Base-by-base conservation (phyloP, 2,888 invertebrate species). In the Volucella bombylans region DNA sequence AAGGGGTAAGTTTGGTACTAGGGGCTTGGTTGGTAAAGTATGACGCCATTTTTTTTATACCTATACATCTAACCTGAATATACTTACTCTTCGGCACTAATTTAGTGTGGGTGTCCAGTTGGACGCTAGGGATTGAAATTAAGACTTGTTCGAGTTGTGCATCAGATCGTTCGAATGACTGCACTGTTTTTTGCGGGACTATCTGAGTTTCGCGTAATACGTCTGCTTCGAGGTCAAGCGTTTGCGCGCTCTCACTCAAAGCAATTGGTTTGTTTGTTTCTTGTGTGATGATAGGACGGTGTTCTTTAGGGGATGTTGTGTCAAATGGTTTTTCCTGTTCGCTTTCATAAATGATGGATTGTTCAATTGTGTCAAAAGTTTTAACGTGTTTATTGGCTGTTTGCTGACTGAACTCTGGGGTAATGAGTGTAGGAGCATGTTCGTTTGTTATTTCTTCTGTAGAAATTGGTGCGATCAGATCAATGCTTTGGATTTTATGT, bases 11-110 rank as follows among this genome's bases (percentile, higher is more conserved):
- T 88, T 86, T 62, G 41, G 47, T 85, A 88, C 81, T 71, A 73
- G 54, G 81, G 87, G 77, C 87, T 88, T 82, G 85, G 82, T 86
- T 86, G 61, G 59, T 85, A 88, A 90, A 90, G 91, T 90, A 89
- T 89, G 89, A 91, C 91, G 91, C 91, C 91, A 90, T 90, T 88
- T 69, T 18, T 49, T 45, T 68, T 71, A 82, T 64, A 86, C 86
- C 87, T 87, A 88, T 77, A 67, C 78, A 82, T 86, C 67, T 82
- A 62, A 68, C 73, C 82, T 64, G 67, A 54, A 54, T 83, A 86
- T 89, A 89, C 89, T 89, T 89, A 89, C 89, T 76, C 81, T 68
- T 72, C 12, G 41, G 10, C 23, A 65, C 14, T 45, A 68, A 67
- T 14, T 55, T 67, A 47, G 49, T 54, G 39, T 55, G 55, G 64